Percentiles rank a stretch among this genome's conserved stretches.
Conservation (phyloP, 2,888 invertebrate species). For the Sthenelais limicola region DNA sequence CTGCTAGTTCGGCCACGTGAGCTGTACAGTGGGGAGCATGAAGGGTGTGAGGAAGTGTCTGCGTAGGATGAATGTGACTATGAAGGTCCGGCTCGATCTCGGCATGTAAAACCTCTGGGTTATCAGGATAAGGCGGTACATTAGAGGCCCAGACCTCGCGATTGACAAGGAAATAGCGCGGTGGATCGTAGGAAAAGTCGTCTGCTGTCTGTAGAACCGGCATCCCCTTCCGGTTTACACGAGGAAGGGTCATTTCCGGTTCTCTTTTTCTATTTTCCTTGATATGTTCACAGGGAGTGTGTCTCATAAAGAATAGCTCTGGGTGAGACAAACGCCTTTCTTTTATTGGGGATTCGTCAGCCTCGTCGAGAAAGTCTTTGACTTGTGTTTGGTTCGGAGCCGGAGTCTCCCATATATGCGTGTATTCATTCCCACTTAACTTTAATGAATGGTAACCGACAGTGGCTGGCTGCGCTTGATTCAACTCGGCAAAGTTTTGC, state of each 20-base stretch:
- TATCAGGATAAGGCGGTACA: constrained; percentile 27
- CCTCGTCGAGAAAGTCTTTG: constrained; percentile 31
- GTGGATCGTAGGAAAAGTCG: constrained; percentile 23
- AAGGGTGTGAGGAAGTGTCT: constrained; percentile 16
- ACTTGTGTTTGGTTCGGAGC: constrained; percentile 10
- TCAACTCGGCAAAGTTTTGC: neutral
- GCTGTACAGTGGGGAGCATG: constrained; percentile 27
- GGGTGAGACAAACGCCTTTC: constrained; percentile 24
- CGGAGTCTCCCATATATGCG: constrained; percentile 42
- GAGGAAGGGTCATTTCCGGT: neutral
- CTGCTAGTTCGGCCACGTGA: constrained; percentile 19
- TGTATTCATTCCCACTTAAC: constrained; percentile 32
- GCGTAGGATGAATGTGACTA: constrained; percentile 30
- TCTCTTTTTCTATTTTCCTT: neutral
- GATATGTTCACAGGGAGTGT: constrained; percentile 7
- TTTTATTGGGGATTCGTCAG: constrained; percentile 10
- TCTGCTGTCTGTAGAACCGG: neutral
- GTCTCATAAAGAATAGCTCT: constrained; percentile 21
- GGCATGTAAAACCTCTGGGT: neutral
- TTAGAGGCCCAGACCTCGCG: constrained; percentile 33
- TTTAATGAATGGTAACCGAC: constrained; percentile 34
- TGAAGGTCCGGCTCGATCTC: constrained; percentile 28
- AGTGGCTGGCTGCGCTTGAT: neutral
- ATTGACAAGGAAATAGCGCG: constrained; percentile 30
- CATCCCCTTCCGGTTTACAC: neutral